Conservation (phyloP, 2,888 invertebrate species). For the Germaria angustata region DNA sequence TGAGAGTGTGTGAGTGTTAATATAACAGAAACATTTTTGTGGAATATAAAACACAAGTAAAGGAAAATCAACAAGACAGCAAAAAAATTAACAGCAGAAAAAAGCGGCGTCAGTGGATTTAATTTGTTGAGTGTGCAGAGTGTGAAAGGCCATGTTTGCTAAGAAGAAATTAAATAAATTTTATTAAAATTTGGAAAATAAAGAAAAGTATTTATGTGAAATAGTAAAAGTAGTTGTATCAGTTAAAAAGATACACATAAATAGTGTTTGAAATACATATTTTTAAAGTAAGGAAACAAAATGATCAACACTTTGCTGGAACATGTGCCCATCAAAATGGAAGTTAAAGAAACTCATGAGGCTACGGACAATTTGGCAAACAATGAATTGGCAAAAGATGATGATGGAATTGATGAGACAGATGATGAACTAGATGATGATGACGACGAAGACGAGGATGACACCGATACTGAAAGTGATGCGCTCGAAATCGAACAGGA, state of each 20-base stretch:
- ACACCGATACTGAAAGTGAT: conserved; percentile 68
- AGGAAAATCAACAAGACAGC: conserved; percentile 56
- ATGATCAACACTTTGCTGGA: conserved; percentile 74
- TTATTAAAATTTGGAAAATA: conserved; percentile 29
- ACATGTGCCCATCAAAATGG: conserved; percentile 72
- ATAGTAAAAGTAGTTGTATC: background rate
- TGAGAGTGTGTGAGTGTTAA: conserved; percentile 43
- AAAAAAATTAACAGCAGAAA: conserved; percentile 64
- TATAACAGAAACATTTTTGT: conserved; percentile 45
- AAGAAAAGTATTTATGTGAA: background rate
- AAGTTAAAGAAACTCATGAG: conserved; percentile 64
- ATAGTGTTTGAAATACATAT: background rate
- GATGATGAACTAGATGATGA: conserved; percentile 69
- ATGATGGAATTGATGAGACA: conserved; percentile 66
- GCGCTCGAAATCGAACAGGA: conserved; percentile 70
- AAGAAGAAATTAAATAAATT: conserved; percentile 47
- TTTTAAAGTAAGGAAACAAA: conserved; percentile 15
- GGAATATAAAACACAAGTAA: conserved; percentile 58
- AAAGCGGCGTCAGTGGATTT: conserved; percentile 77
- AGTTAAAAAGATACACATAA: background rate
- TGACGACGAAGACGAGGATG: conserved; percentile 70
- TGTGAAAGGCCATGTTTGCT: conserved; percentile 40
- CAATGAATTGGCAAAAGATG: conserved; percentile 38
- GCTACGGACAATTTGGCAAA: conserved; percentile 37
- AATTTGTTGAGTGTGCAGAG: conserved; percentile 64